Conservation (phyloP, 2,113 vertebrate genomes). For the Triplophysa dalaica region DNA sequence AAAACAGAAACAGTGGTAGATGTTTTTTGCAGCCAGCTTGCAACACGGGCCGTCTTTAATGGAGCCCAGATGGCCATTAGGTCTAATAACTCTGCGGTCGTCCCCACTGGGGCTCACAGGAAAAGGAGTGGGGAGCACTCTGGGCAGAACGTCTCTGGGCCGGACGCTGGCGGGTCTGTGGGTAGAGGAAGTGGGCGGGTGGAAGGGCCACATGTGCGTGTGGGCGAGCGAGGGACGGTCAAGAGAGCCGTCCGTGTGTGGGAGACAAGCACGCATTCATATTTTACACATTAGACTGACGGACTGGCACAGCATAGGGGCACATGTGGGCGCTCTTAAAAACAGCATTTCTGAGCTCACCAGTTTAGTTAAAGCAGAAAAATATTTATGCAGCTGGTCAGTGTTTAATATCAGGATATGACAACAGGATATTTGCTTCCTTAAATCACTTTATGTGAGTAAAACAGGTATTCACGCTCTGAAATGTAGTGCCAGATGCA, state of each 20-base stretch:
- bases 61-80: constrained; percentile 42
- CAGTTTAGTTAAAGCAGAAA: not conserved
- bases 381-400: not conserved
- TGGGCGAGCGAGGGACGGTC: constrained; percentile 28
- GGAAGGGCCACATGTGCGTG: constrained; percentile 34
- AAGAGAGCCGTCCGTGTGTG: not conserved
- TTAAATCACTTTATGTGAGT: not conserved
- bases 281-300: not conserved
- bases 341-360: constrained; percentile 3
- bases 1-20: constrained; percentile 31
- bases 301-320: constrained; percentile 1
- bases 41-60: constrained; percentile 30
- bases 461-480: not conserved
- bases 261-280: constrained; percentile 5
- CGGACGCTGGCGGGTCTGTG: constrained; percentile 43
- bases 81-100: constrained; percentile 44
- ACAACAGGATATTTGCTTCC: not conserved
- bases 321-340: constrained; percentile 10
- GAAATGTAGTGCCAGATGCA: not conserved
- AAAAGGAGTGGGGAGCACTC: constrained; percentile 36
- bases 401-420: not conserved
- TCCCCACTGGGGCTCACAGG: constrained; percentile 21
- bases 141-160: constrained; percentile 26
- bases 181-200: constrained; percentile 39
- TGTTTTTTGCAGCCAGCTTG: constrained; percentile 21